Percentiles rank a stretch among this genome's conserved stretches.
These are phyloP conservation scores for rat (Rattus norvegicus) DNA, from an alignment of 2,113 vertebrate species.

Conservation along the genomic window DNA sequence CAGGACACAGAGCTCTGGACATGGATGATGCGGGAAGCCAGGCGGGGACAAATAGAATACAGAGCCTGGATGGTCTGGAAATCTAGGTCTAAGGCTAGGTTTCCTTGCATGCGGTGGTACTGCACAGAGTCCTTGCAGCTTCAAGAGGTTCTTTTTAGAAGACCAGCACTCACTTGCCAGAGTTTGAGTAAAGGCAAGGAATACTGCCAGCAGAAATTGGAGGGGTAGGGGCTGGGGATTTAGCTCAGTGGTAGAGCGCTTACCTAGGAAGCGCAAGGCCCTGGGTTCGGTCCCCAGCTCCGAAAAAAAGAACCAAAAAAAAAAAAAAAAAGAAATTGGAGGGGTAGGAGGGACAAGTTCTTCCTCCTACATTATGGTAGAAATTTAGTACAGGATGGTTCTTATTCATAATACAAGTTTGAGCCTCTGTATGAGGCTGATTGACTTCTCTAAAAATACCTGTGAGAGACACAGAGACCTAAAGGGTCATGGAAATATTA, in stretches of 20 bases:
- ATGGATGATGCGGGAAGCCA: too few relatives aligned
- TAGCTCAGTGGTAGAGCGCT: too few relatives aligned
- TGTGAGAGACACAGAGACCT: not conserved
- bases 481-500: not conserved
- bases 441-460: not conserved
- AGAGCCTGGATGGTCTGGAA: not conserved
- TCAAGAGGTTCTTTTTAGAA: not conserved
- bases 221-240: not conserved
- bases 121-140: not conserved
- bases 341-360: too few relatives aligned
- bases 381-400: not conserved
- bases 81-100: not conserved
- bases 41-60: rapidly evolving
- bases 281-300: too few relatives aligned
- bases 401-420: not conserved
- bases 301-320: too few relatives aligned
- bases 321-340: too few relatives aligned
- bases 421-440: too few relatives aligned
- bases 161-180: not conserved
- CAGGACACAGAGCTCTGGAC: too few relatives aligned
- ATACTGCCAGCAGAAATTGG: not conserved
- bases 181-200: too few relatives aligned
- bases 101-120: too few relatives aligned
- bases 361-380: not conserved
- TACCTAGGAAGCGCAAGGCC: too few relatives aligned